Evolutionary conservation across 1,140 invertebrate genomes (phyloP).

Genomic region (Drosophila ficusphila): DNA sequence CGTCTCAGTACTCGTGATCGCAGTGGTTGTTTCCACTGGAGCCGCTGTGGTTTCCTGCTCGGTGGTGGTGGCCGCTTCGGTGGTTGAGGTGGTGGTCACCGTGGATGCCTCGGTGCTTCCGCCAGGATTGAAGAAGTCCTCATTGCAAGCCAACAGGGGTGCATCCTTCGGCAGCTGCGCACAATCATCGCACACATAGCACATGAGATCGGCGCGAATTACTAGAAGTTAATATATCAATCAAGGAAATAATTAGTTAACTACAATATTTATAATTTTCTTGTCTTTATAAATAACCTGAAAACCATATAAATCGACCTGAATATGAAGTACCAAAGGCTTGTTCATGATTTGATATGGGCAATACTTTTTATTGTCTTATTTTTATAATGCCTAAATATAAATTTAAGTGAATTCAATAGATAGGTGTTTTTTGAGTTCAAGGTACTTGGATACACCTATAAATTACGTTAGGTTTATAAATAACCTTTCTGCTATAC

Average conservation of each 20-base stretch:
- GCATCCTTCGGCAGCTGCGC: conserved; percentile 45
- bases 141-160: conserved; percentile 65
- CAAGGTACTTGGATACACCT: neutral
- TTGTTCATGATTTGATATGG: neutral
- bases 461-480: too few species aligned
- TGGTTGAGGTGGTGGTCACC: conserved; percentile 48
- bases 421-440: neutral
- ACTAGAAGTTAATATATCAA: conserved; percentile 18
- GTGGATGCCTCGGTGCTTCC: conserved; percentile 68
- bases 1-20: conserved; percentile 7
- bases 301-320: neutral
- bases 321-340: neutral
- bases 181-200: conserved; percentile 79
- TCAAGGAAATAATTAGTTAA: neutral
- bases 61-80: conserved; percentile 27
- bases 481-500: too few species aligned
- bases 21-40: neutral
- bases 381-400: neutral
- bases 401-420: neutral
- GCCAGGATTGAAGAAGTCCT: conserved; percentile 64
- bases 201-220: conserved; percentile 65
- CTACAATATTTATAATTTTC: neutral
- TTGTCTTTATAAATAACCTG: neutral
- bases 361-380: neutral
- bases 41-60: conserved; percentile 13